A percentile compares a stretch with the other conserved stretches of the same genome.
Conservation (phyloP, 2,888 invertebrate genomes). For the Syritta pipiens region DNA sequence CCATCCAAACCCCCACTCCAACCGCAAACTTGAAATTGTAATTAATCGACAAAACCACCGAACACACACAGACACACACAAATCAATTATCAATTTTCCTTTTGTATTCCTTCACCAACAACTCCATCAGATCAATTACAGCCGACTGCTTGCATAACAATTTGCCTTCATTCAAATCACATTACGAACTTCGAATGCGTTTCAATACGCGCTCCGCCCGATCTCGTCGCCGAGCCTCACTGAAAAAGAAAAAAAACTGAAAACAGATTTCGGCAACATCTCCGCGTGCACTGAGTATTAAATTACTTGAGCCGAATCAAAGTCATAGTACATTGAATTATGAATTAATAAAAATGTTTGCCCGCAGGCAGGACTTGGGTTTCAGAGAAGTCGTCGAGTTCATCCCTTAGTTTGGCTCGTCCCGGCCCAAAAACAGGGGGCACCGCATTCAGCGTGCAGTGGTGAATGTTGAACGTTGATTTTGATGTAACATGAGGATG, state of each 20-base stretch:
- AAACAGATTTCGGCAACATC: conserved; percentile 54
- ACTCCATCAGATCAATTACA: conserved; percentile 55
- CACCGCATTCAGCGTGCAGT: conserved; percentile 16
- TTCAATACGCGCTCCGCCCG: conserved; percentile 47
- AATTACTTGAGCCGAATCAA: conserved; percentile 73
- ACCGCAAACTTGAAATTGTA: no score
- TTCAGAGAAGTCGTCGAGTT: conserved; percentile 72
- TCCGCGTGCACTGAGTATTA: conserved; percentile 40
- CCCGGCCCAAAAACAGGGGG: conserved; percentile 28
- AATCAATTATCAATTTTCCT: conserved; percentile 33
- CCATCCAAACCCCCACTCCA: no score
- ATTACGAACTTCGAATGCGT: conserved; percentile 62
- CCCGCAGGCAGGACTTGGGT: conserved; percentile 79
- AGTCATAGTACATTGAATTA: conserved; percentile 77
- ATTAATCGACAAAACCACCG: background rate
- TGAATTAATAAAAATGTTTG: conserved; percentile 79
- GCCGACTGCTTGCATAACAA: conserved; percentile 60
- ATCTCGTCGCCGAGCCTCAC: no score
- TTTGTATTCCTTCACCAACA: conserved; percentile 22
- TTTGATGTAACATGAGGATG: conserved; percentile 76
- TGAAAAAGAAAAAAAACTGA: no score
- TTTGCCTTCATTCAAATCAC: conserved; percentile 58
- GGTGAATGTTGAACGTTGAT: conserved; percentile 46
- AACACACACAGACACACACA: conserved; percentile 26
- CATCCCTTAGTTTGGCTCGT: conserved; percentile 56